Percentiles rank a stretch among this genome's conserved stretches.
Conservation (phyloP, 2,113 vertebrate species). For the Ammospiza nelsoni region DNA sequence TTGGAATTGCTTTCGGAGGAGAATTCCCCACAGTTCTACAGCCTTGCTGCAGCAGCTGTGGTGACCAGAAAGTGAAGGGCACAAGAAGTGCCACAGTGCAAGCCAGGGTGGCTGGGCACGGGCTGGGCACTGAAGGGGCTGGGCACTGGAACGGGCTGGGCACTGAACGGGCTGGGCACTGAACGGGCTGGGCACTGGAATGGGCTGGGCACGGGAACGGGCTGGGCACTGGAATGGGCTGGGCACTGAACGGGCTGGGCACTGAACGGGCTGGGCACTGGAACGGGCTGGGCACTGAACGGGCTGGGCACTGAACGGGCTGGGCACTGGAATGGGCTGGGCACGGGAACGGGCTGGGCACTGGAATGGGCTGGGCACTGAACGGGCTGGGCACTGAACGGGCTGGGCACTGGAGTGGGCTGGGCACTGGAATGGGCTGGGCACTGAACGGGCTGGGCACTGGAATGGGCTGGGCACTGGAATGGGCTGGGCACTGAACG, state of each 20-base stretch:
- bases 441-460: not conserved
- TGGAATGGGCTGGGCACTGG: not conserved
- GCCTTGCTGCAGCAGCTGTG: not conserved
- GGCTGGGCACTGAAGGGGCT: not conserved
- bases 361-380: not conserved
- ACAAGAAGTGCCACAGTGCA: not conserved
- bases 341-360: too few relatives aligned
- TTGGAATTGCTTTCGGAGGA: not conserved
- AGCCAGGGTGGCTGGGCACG: not conserved
- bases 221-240: not conserved
- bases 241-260: not conserved
- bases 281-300: not conserved
- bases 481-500: not conserved
- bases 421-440: not conserved
- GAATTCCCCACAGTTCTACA: not conserved
- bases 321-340: not conserved
- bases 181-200: not conserved
- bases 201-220: not conserved
- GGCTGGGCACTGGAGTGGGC: not conserved
- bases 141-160: not conserved
- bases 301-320: not conserved
- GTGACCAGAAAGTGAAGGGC: not conserved
- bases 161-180: too few relatives aligned
- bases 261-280: too few relatives aligned
- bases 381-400: too few relatives aligned